phyloP scores from a whole-genome alignment of 2,888 invertebrate genomes.

The Anoplius nigerrimus region DNA sequence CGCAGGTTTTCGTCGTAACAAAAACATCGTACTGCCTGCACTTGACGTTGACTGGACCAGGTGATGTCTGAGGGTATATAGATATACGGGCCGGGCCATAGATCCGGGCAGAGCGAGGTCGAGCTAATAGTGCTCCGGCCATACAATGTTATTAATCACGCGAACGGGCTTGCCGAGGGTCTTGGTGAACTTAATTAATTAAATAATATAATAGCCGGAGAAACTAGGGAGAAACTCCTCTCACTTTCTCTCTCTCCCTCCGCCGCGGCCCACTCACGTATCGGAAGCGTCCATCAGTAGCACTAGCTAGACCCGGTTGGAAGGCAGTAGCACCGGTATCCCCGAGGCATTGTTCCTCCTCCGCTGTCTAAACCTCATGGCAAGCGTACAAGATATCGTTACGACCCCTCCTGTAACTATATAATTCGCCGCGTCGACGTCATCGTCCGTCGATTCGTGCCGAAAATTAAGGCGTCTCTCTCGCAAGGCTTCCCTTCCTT shows the following conservation, averaged over 20 bases:
- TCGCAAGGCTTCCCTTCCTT: neutral
- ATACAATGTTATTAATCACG: conserved; percentile 68
- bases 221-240: conserved; percentile 57
- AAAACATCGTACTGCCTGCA: conserved; percentile 42
- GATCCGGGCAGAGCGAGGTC: conserved; percentile 53
- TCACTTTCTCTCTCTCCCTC: conserved; percentile 20
- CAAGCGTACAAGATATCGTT: conserved; percentile 59
- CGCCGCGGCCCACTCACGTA: conserved; percentile 51
- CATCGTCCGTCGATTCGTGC: conserved; percentile 17
- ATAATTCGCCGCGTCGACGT: conserved; percentile 39
- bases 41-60: conserved; percentile 45
- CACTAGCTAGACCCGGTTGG: conserved; percentile 32
- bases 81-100: conserved; percentile 45
- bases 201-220: conserved; percentile 69
- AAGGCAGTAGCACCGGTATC: conserved; percentile 44
- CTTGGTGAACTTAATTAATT: conserved; percentile 70
- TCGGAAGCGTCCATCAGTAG: conserved; percentile 72
- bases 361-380: conserved; percentile 61
- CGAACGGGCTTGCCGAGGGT: conserved; percentile 60
- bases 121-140: conserved; percentile 58
- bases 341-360: conserved; percentile 69
- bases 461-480: neutral
- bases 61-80: conserved; percentile 48
- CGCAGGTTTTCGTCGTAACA: conserved; percentile 15
- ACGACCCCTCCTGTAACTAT: conserved; percentile 50